These are phyloP conservation scores for Callospermophilus lateralis DNA, from an alignment of 2,113 vertebrate species.

Conservation along the genomic window DNA sequence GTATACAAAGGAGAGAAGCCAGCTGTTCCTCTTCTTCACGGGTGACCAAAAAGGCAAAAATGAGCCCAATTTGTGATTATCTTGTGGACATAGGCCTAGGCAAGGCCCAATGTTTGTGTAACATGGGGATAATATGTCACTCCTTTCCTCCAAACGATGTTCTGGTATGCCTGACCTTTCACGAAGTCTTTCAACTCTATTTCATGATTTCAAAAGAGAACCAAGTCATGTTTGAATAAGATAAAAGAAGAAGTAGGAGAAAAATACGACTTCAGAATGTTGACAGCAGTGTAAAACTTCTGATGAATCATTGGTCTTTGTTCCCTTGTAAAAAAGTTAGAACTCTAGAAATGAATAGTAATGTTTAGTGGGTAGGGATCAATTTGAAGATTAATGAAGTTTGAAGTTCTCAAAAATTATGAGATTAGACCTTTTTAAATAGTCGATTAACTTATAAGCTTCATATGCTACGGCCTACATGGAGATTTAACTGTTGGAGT, in stretches of 20 bases:
- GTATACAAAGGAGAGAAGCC: constrained; percentile 65
- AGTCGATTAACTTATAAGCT: background rate
- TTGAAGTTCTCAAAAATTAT: background rate
- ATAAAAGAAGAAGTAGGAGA: background rate
- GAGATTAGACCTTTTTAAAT: background rate
- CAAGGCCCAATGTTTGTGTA: constrained; percentile 1
- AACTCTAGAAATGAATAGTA: constrained; percentile 4
- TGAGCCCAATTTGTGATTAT: background rate
- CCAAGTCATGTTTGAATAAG: constrained; percentile 12
- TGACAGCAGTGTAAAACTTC: background rate
- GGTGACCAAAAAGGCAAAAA: constrained; percentile 69
- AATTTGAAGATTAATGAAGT: background rate
- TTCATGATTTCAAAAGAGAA: constrained; percentile 52
- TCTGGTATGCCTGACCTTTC: constrained; percentile 10
- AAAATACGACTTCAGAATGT: background rate
- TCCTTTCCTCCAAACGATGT: constrained; percentile 51
- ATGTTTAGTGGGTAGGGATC: background rate
- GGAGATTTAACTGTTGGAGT: background rate
- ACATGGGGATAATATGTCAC: background rate
- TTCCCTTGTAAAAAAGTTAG: background rate
- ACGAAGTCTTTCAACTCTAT: constrained; percentile 29
- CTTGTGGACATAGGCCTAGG: background rate
- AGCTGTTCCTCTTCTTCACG: constrained; percentile 51
- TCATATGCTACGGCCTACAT: background rate
- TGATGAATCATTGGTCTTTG: background rate